Evolutionary conservation across 2,888 invertebrate genomes (phyloP), one percentile per base, ranked within the genome.

Genomic region (Schizotus pectinicornis): DNA sequence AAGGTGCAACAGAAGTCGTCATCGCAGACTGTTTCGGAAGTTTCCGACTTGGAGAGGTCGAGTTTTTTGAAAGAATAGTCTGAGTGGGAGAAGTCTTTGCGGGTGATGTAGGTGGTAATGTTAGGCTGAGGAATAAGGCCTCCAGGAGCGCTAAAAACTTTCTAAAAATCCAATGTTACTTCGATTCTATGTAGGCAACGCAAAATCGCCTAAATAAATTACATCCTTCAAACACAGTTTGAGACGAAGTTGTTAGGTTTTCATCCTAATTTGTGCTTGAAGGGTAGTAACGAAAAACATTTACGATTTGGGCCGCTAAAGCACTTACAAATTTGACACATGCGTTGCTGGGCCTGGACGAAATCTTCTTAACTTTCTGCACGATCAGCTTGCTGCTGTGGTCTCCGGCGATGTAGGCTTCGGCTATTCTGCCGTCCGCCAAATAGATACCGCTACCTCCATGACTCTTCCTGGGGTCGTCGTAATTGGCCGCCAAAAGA

Each of bases 391-490:
- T 68, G 12, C 45, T 62, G 33, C 63, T 58, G 7, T 65, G 54
- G 5, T 22, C 51, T 38, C 67, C 71, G 5, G 63, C 61, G 8
- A 59, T 49, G 34, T 53, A 61, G 1, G 7, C 9, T 33, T 57
- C 49, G 6, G 34, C 32, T 9, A 66, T 54, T 30, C 52, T 61
- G 13, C 73, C 73, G 47, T 67, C 63, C 9, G 57, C 41, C 1
- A 58, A 61, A 32, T 67, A 68, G 37, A 74, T 70, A 12, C 67
- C 70, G 39, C 68, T 71, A 8, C 74, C 74, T 13, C 74, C 68
- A 3, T 45, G 42, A 3, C 66, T 70, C 1, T 57, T 57, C 7
- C 31, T 41, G 1, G 68, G 65, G 13, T 55, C 49, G 41, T 69
- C 68, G 34, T 67, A 52, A 54, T 66, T 66, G 5, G 74, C 63